Evolutionary conservation across 37 sponge, comb jelly and placozoan species (phyloP), one percentile per base, ranked within the genome.

Genomic region (Crambe crambe): DNA sequence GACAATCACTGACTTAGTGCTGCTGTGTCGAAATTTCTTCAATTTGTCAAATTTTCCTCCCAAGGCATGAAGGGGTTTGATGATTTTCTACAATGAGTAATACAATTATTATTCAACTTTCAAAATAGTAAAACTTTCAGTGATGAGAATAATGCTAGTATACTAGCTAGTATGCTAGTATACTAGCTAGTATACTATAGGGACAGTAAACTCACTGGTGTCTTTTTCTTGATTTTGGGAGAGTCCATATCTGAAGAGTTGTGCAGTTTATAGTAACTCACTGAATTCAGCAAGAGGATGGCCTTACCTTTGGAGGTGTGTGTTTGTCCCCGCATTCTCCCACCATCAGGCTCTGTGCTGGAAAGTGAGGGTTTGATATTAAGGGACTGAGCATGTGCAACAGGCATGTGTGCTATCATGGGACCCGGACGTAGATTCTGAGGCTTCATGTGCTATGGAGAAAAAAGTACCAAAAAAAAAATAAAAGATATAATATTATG

Each of bases 221-320:
- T 38, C 57, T 79, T 79, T 43, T 31, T 79, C 69, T 67, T 79
- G n/a, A n/a, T 3, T 66, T 79, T 79, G 34, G 79, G 68, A 15
- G 79, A 79, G 2, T 41, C 41, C 10, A 68, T 43, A 34, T 3
- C 79, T 79, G 54, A 2, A 35, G 56, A 54, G 38, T 15, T n/a
- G n/a, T n/a, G n/a, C n/a, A n/a, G 15, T 27, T 61, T 27, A 61
- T 27, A 23, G 29, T 44, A 43, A 37, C 37, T 4, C 54, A 68
- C 56, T 37, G 2, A 42, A 8, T 0, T 40, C 29, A 23, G 35
- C 23, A 31, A 51, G 32, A 40, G 74, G 31, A 12, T 41, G 32
- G 34, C 30, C 59, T 2, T 40, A 70, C 70, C 70, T 70, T 70
- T 73, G 34, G 43, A 23, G 26, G 39, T 38, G 25, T 12, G 2